phyloP scores from a whole-genome alignment of 1,140 invertebrate genomes.

The Heliothis subflexa region DNA sequence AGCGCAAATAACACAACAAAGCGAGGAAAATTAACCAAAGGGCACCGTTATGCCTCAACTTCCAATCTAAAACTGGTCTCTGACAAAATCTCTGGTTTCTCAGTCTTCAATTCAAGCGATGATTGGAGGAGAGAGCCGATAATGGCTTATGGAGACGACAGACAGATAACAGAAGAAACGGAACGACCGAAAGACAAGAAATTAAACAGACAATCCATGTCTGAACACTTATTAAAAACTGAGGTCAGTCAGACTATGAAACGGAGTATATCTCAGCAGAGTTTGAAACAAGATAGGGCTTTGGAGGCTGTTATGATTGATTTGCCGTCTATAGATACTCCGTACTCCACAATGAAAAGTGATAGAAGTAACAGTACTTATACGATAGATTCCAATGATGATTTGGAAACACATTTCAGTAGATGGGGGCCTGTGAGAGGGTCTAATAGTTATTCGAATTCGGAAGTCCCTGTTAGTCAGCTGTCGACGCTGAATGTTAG shows the following conservation, averaged over 20 bases:
- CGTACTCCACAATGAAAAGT: constrained; percentile 68
- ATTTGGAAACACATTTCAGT: constrained; percentile 62
- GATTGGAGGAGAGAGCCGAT: constrained; percentile 67
- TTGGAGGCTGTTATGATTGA: constrained; percentile 80
- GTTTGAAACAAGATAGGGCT: constrained; percentile 73
- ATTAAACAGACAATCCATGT: constrained; percentile 71
- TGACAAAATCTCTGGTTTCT: constrained; percentile 80
- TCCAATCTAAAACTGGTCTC: constrained; percentile 78
- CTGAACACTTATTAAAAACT: constrained; percentile 68
- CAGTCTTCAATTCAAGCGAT: constrained; percentile 70
- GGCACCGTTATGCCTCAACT: constrained; percentile 71
- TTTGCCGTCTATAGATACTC: constrained; percentile 69
- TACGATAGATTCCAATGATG: constrained; percentile 58
- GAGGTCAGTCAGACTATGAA: constrained; percentile 58
- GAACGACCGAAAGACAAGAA: constrained; percentile 64
- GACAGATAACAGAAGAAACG: constrained; percentile 58
- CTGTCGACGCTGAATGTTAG: constrained; percentile 77
- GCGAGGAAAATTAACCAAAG: constrained; percentile 68
- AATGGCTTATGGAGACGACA: constrained; percentile 74
- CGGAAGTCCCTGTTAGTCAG: constrained; percentile 71
- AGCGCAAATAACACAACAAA: constrained; percentile 70
- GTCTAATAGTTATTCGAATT: constrained; percentile 75
- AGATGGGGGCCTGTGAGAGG: constrained; percentile 75
- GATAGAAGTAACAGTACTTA: constrained; percentile 59
- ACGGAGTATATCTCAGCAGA: constrained; percentile 74